Evolutionary conservation across 35 echinoderm and acorn worm genomes (phyloP).

Genomic region (Ophioderma brevispina): DNA sequence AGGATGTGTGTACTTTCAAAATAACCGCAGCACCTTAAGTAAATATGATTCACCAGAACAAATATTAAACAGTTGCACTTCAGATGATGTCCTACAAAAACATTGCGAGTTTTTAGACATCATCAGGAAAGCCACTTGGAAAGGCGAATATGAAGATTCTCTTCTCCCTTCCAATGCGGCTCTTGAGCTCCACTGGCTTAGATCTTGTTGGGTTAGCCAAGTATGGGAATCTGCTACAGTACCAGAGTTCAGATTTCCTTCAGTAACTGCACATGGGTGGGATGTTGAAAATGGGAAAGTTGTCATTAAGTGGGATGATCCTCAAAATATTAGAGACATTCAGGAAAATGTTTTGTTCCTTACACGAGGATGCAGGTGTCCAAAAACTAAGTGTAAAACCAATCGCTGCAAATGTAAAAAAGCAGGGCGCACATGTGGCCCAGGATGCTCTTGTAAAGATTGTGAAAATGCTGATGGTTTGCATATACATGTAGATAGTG

Average conservation of each 20-base stretch:
- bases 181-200: slow-evolving; percentile 24
- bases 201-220: slow-evolving; percentile 42
- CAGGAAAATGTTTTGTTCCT: slow-evolving; percentile 43
- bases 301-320: slow-evolving; percentile 14
- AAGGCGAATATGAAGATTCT: slow-evolving; percentile 49
- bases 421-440: slow-evolving; percentile 21
- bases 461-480: slow-evolving; percentile 15
- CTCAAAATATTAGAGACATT: slow-evolving; percentile 27
- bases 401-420: slow-evolving; percentile 39
- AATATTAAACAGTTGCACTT: slow-evolving; percentile 14
- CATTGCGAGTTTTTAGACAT: slow-evolving; percentile 32
- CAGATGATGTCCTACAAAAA: not conserved
- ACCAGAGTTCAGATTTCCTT: slow-evolving; percentile 14
- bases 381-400: slow-evolving; percentile 33
- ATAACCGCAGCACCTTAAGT: slow-evolving; percentile 18
- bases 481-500: not conserved
- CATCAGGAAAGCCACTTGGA: slow-evolving; percentile 40
- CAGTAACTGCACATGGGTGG: slow-evolving; percentile 33
- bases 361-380: slow-evolving; percentile 46
- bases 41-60: slow-evolving; percentile 38
- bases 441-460: slow-evolving; percentile 34
- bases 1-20: slow-evolving; percentile 49
- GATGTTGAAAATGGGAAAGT: slow-evolving; percentile 4
- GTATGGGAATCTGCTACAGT: slow-evolving; percentile 21
- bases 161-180: slow-evolving; percentile 45